Base-by-base conservation (phyloP, 1,140 invertebrate genomes). In the Drosophila leontia region DNA sequence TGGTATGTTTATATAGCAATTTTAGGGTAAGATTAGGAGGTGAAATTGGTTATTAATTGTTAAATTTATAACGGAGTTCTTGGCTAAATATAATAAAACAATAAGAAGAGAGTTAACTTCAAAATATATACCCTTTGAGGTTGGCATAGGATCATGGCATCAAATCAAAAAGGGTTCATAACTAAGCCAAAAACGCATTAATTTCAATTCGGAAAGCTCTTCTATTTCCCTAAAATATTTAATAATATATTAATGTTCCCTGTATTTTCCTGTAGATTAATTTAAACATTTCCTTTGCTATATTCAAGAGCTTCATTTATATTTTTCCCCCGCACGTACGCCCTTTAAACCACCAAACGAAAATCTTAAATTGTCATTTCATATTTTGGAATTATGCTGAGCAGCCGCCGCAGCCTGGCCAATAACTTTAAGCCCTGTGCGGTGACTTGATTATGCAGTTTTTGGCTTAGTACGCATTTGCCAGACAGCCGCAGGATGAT, bases 351-450 rank as follows among this genome's bases (percentile, higher is more conserved):
- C 59, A 65, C 78, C 67, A 48, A 45, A 41, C 19, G 23, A 50
- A 71, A 78, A 80, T 78, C 84, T 83, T 77, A 83, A 87, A 65
- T 60, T 88, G 80, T 84, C 84, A 69, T 80, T 81, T 75, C 62
- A 55, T 71, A 75, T 84, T 65, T 61, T 23, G 74, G 78, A 61
- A 58, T 75, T 50, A 85, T 84, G 64, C 74, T 53, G 37, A 63
- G 41, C 53, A 39, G 34, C 51, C 51, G 17, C 17, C 51, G 13
- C 13, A 37, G 35, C 53, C 26, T 35, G 47, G 56, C 56, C 59
- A 65, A 56, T 50, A 51, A 58, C 48, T 78, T 81, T 56, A 74
- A 86, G 63, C 56, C 61, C 64, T 62, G 37, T 70, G 68, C 67
- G 72, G 67, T 86, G 60, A 61, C 68, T 85, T 83, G 78, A 83